Conservation (phyloP, 2,113 vertebrate species). For the Tragelaphus strepsiceros region DNA sequence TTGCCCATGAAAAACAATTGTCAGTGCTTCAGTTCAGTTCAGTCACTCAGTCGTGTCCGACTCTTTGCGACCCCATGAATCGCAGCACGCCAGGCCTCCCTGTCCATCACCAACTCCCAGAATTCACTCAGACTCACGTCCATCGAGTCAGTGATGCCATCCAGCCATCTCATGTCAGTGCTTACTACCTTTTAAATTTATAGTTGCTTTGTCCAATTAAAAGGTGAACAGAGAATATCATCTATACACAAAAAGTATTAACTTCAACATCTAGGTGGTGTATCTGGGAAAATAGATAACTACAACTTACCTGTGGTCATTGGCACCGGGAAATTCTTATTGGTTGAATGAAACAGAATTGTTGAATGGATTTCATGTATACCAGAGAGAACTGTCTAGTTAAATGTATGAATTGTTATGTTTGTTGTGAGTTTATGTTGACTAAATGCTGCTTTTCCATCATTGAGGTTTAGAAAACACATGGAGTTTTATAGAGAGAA, state of each 20-base stretch:
- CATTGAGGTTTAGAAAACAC: background rate
- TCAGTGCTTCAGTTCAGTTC: background rate
- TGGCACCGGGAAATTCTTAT: background rate
- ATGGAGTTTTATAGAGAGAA: background rate
- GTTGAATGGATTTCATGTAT: background rate
- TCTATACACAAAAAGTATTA: background rate
- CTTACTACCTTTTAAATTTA: background rate
- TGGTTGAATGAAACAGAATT: background rate
- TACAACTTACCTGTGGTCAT: background rate
- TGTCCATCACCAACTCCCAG: no score
- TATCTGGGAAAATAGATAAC: background rate
- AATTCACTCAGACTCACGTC: no score
- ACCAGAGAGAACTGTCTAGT: background rate
- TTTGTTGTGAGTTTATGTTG: background rate
- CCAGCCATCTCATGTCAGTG: no score
- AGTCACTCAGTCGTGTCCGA: no score
- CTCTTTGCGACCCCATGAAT: no score
- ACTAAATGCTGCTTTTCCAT: background rate
- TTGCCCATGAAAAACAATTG: background rate
- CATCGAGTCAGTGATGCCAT: no score
- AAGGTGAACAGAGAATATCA: background rate
- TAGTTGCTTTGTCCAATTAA: background rate
- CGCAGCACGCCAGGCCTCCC: no score
- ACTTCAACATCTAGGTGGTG: background rate
- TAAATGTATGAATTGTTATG: background rate